Conservation (phyloP, 2,113 vertebrate genomes). For the Ophiodon elongatus region DNA sequence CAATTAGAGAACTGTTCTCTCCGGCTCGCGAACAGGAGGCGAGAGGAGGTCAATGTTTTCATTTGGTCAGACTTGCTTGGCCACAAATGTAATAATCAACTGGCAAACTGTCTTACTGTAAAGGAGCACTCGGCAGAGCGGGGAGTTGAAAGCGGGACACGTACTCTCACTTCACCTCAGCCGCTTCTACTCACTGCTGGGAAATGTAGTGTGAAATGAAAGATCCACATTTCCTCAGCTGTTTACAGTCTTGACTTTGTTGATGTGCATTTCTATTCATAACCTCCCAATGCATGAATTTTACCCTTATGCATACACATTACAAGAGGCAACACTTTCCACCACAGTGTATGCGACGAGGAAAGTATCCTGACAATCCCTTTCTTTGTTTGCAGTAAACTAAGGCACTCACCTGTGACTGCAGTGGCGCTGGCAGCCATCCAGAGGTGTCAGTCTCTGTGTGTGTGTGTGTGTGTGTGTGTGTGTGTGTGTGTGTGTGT, state of each 20-base stretch:
- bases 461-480: too few species aligned
- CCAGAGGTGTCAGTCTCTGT: too few species aligned
- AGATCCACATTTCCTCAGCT: constrained; percentile 29
- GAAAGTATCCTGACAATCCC: constrained; percentile 70
- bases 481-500: constrained; percentile 18
- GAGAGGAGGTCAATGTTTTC: constrained; percentile 66
- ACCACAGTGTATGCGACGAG: constrained; percentile 23
- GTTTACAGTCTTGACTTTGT: constrained; percentile 38
- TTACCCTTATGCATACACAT: neutral
- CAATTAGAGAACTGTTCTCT: constrained; percentile 74
- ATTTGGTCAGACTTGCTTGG: constrained; percentile 65
- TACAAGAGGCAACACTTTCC: constrained; percentile 44
- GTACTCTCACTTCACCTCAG: constrained; percentile 12
- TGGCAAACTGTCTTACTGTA: constrained; percentile 37
- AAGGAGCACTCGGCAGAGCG: constrained; percentile 6
- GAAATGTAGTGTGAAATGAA: constrained; percentile 42
- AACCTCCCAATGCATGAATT: constrained; percentile 20
- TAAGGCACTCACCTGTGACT: constrained; percentile 82
- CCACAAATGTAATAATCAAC: constrained; percentile 66
- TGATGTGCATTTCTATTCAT: constrained; percentile 52
- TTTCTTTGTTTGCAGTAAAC: constrained; percentile 81
- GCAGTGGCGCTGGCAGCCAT: constrained; percentile 64
- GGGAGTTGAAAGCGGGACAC: constrained; percentile 68
- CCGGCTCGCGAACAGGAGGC: constrained; percentile 44
- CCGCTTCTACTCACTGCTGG: constrained; percentile 26